Base-by-base conservation (phyloP, 2,113 vertebrate genomes). In the Platysteira castanea region DNA sequence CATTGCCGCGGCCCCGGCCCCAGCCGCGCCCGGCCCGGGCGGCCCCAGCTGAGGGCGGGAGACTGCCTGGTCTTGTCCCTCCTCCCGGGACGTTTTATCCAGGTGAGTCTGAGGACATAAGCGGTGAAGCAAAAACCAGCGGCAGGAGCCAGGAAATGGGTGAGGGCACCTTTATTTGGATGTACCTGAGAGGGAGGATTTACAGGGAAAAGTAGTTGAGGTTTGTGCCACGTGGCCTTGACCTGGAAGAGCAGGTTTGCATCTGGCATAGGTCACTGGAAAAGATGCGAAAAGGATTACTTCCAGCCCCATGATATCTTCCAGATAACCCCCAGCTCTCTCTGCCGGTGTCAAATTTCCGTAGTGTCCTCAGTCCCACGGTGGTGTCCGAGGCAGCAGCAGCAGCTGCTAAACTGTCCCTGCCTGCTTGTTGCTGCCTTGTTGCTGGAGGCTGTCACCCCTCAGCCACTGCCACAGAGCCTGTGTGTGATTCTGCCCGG, bases 1-100 rank as follows among this genome's bases (percentile, higher is more conserved):
- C 87, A 56, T 94, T 95, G 97, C 57, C 26, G 33, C 44, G 57
- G 67, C 9, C 19, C 11, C n/a, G 27, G 56, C 5, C 15, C 10
- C 33, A 39, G 57, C 28, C 61, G 28, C 15, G 27, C 12, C 14
- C 30, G 2, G 49, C 37, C 35, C 35, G 16, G 5, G 39, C 28
- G 10, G 63, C 9, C 23, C 8, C 53, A 0, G 33, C 46, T 2
- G 14, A 1, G 8, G 11, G 56, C 4, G 13, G 42, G 24, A 8
- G 10, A 2, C 1, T 0, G 30, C 24, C 27, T 8, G 0, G 1
- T 0, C 15, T 10, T 11, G 15, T 21, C 9, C 12, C 26, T 39
- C 18, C 20, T 15, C 7, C 28, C 1, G 21, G 33, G 3, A 6
- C 10, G 4, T 2, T 23, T 30, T 14, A 35, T 39, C 15, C 49